Evolutionary conservation across 2,113 vertebrate species (phyloP), one percentile per base, ranked within the genome.

Genomic region (Trinectes maculatus): DNA sequence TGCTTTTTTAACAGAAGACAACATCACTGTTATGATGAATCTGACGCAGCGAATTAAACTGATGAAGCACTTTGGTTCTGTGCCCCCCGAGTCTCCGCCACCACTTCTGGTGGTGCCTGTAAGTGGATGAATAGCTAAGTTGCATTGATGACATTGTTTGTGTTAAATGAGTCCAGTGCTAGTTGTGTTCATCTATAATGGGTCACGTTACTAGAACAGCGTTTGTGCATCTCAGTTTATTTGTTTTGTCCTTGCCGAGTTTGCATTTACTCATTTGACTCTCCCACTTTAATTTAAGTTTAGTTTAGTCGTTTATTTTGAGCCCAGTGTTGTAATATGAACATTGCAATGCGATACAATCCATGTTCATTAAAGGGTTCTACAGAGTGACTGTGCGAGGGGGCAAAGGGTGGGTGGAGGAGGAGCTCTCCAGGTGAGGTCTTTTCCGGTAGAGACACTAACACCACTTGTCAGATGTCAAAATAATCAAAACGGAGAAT

Each of bases 341-440:
- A 9, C 10, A 34, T 9, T 34, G 33, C 33, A 31, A 31, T 34
- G 33, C 6, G 33, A 34, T 3, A 34, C 10, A 34, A 34, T 68
- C 67, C 56, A 19, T 58, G 53, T 49, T 73, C 60, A 73, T 59
- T 58, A 59, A 71, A 78, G 43, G 62, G 39, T 74, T 73, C 51
- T 52, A 43, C 62, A 71, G 77, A 70, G 75, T 56, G 13, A 59
- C 42, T 54, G 37, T 29, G 68, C 47, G 77, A 79, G 74, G 75
- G 87, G 89, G 85, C 79, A 86, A 85, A 84, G 74, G 43, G 79
- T 46, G 24, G 21, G 16, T 36, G 77, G 74, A 90, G 93, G 91
- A 63, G 91, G 91, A 88, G 90, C 67, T 0, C 63, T 70, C 73
- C 90, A 90, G 92, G 89, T 91, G 87, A 80, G 75, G 28, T 53